Percentiles rank a stretch among this genome's conserved stretches.
phyloP scores from a whole-genome alignment of 2,113 vertebrate genomes.

The Gymnarchus niloticus region DNA sequence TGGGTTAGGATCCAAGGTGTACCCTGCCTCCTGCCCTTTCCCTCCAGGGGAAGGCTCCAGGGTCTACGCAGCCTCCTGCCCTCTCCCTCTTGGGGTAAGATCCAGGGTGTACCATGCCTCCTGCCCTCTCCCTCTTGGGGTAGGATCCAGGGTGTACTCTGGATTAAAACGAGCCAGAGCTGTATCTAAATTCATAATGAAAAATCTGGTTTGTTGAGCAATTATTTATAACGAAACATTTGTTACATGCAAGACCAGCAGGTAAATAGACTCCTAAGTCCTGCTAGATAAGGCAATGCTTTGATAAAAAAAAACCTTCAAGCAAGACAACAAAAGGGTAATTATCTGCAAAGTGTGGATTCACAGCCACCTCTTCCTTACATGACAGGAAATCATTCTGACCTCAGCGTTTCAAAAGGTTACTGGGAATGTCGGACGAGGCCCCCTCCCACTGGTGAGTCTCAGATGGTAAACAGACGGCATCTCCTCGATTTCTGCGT shows the following conservation, averaged over 20 bases:
- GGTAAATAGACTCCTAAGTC: background rate
- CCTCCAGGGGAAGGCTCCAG: too few relatives aligned
- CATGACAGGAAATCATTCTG: constrained; percentile 23
- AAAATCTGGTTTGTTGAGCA: background rate
- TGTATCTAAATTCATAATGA: background rate
- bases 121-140: too few relatives aligned
- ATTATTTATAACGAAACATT: too few relatives aligned
- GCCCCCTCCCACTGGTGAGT: background rate
- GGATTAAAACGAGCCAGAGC: too few relatives aligned
- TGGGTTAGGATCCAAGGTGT: too few relatives aligned
- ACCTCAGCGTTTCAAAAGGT: constrained; percentile 20
- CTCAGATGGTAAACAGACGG: constrained; percentile 7
- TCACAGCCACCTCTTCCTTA: background rate
- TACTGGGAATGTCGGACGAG: background rate
- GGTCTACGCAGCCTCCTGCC: too few relatives aligned
- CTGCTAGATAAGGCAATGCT: background rate
- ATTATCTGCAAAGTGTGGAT: constrained; percentile 1
- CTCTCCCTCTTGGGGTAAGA: too few relatives aligned
- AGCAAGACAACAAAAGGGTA: background rate
- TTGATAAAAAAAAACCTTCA: background rate
- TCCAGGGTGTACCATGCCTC: background rate
- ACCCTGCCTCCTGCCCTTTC: too few relatives aligned
- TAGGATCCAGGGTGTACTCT: background rate
- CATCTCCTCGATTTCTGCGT: background rate
- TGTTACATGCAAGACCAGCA: background rate